phyloP scores from a whole-genome alignment of 2,888 invertebrate genomes.

The Orthosia gothica region DNA sequence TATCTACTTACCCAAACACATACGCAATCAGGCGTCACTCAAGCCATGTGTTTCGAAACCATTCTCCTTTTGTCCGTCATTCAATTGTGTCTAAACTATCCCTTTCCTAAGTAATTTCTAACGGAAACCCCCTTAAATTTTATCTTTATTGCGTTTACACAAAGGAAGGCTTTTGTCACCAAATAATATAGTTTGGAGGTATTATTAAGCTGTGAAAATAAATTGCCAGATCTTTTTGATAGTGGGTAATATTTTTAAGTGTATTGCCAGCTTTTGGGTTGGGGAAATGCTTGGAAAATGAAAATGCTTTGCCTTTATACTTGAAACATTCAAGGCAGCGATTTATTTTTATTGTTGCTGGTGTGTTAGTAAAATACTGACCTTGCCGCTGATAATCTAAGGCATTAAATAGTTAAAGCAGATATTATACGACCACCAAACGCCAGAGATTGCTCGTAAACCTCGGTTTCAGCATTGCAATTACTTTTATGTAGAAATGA shows the following conservation, averaged over 20 bases:
- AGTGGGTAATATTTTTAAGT: constrained; percentile 52
- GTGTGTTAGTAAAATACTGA: background rate
- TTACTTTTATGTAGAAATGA: too few relatives aligned
- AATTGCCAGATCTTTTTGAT: constrained; percentile 62
- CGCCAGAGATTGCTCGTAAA: background rate
- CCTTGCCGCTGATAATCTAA: too few relatives aligned
- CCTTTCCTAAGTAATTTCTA: constrained; percentile 66
- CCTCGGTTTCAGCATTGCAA: background rate
- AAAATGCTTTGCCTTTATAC: constrained; percentile 1
- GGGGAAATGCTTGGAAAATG: background rate
- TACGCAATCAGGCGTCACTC: constrained; percentile 33
- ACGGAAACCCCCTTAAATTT: constrained; percentile 69
- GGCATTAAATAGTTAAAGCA: too few relatives aligned
- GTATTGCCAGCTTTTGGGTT: constrained; percentile 15
- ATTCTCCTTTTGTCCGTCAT: constrained; percentile 55
- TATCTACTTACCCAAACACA: constrained; percentile 5
- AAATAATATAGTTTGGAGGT: constrained; percentile 58
- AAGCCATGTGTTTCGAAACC: constrained; percentile 37
- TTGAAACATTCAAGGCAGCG: background rate
- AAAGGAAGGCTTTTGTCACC: constrained; percentile 67
- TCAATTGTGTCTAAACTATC: constrained; percentile 65
- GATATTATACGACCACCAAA: background rate
- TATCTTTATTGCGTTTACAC: constrained; percentile 72
- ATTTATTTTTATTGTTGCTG: background rate
- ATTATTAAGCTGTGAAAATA: constrained; percentile 66